Conservation (phyloP, 2,888 invertebrate genomes). For the Glyphotaelius pellucidus region DNA sequence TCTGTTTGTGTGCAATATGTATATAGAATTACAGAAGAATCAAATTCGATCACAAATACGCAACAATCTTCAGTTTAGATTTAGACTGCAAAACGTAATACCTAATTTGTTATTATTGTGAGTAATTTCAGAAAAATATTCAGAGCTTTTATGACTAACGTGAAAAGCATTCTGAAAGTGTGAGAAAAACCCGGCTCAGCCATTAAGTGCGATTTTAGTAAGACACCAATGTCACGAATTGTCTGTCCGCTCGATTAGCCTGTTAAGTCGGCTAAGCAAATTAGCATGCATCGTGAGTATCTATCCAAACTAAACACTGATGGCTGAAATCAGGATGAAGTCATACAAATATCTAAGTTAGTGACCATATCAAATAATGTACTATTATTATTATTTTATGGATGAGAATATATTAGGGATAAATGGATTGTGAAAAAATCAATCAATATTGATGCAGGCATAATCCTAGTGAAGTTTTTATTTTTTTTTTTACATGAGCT, state of each 20-base stretch:
- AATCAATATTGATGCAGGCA: no score
- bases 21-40: no score
- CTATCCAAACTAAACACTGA: background rate
- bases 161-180: constrained; percentile 14
- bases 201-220: background rate
- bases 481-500: no score
- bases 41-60: background rate
- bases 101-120: background rate
- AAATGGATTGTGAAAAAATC: background rate
- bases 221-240: background rate
- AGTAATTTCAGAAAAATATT: background rate
- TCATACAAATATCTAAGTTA: background rate
- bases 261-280: background rate
- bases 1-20: no score
- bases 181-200: background rate
- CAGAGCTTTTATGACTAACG: background rate
- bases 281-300: background rate
- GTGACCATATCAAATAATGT: background rate
- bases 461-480: no score
- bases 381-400: background rate
- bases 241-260: background rate
- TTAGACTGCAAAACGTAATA: background rate
- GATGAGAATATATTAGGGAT: background rate
- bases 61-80: background rate
- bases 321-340: background rate